Conservation (phyloP, 2,888 invertebrate genomes). For the Cerastis rubricosa region DNA sequence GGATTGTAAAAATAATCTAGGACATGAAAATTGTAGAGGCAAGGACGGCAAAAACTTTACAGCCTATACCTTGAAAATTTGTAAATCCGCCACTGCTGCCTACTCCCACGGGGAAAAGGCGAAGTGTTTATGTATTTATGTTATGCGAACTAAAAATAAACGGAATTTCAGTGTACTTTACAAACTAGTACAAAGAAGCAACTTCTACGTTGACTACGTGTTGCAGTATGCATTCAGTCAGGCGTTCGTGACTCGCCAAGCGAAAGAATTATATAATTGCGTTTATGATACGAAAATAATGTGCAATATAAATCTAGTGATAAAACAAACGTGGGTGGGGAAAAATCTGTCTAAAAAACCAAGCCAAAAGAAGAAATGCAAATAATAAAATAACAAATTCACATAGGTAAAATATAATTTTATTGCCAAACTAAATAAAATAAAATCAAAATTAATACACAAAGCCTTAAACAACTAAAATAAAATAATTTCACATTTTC, state of each 20-base stretch:
- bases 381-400: conserved; percentile 70
- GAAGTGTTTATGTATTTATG: too few species aligned
- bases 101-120: too few species aligned
- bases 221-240: conserved; percentile 45
- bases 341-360: background rate
- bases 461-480: conserved; percentile 67
- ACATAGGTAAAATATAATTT: conserved; percentile 65
- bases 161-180: background rate
- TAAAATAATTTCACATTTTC: conserved; percentile 62
- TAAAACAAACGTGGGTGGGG: background rate
- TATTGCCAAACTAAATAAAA: conserved; percentile 76
- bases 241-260: conserved; percentile 38
- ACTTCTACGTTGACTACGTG: conserved; percentile 1
- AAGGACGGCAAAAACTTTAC: too few species aligned
- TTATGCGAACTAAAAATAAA: background rate
- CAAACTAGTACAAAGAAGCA: conserved; percentile 15
- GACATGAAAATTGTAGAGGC: too few species aligned
- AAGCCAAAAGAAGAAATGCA: conserved; percentile 46
- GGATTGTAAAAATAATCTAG: too few species aligned
- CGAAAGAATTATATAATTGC: rapidly evolving
- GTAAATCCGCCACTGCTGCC: too few species aligned
- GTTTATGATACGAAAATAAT: background rate
- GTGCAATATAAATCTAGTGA: conserved; percentile 25
- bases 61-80: too few species aligned
- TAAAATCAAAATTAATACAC: conserved; percentile 75